Conservation (phyloP, 2,113 vertebrate genomes). For the Sprattus sprattus region DNA sequence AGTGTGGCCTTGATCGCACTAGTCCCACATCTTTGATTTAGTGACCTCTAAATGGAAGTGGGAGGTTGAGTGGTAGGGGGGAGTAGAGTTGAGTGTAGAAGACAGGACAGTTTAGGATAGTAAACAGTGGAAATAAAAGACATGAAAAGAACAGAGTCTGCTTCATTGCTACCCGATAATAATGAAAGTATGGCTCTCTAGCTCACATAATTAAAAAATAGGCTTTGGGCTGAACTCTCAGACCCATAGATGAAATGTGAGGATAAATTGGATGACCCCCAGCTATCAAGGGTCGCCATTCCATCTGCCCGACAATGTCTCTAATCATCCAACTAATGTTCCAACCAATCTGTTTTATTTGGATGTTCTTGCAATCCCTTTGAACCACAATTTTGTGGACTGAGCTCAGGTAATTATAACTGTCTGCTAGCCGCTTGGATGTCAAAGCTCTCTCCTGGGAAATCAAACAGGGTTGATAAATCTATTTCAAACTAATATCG, state of each 20-base stretch:
- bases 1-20: neutral
- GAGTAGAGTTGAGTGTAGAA: neutral
- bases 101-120: neutral
- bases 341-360: constrained; percentile 2
- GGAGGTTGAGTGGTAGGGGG: neutral
- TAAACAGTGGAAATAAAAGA: neutral
- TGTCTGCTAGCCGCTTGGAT: neutral
- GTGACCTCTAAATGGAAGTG: neutral
- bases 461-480: neutral
- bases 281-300: neutral
- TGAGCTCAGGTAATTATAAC: neutral
- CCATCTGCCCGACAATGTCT: neutral
- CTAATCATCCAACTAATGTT: neutral
- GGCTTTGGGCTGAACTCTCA: neutral
- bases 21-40: neutral
- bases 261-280: neutral
- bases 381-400: neutral
- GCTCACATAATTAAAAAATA: neutral
- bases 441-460: constrained; percentile 4
- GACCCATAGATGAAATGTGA: neutral
- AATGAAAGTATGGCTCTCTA: neutral
- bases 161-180: neutral
- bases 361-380: neutral
- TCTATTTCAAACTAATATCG: neutral
- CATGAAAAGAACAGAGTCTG: neutral